Conservation (phyloP, 1,140 invertebrate species). For the Rhizoglyphus robini region DNA sequence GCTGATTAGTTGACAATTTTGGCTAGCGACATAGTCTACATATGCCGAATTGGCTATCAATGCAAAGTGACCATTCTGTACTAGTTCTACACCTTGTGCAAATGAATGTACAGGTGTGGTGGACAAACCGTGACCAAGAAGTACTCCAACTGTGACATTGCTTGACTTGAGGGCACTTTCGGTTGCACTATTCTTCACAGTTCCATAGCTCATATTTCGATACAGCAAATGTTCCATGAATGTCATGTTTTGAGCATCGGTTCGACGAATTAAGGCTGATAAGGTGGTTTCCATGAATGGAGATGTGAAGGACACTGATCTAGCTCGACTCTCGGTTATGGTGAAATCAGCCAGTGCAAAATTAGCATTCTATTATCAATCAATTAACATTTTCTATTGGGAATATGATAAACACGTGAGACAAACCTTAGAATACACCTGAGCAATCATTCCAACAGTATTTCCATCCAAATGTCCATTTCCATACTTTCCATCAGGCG, state of each 20-base stretch:
- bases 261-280: slow-evolving; percentile 1
- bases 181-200: neutral
- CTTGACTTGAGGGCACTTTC: neutral
- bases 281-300: slow-evolving; percentile 50
- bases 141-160: neutral
- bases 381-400: neutral
- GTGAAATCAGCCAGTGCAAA: slow-evolving; percentile 41
- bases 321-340: slow-evolving; percentile 38
- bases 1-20: slow-evolving; percentile 6
- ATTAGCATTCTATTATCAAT: slow-evolving; percentile 44
- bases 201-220: neutral
- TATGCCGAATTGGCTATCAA: neutral
- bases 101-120: neutral
- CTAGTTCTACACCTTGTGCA: neutral
- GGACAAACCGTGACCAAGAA: neutral
- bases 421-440: slow-evolving; percentile 19
- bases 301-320: slow-evolving; percentile 41
- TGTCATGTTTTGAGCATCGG: neutral
- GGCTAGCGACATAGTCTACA: neutral
- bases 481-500: slow-evolving; percentile 32
- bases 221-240: neutral
- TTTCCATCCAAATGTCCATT: neutral
- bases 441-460: slow-evolving; percentile 20
- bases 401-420: neutral
- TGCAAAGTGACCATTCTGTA: neutral